A percentile compares a stretch with the other conserved stretches of the same genome.
Evolutionary conservation across 2,888 invertebrate species (phyloP).

Genomic region (Rosalia funebris): DNA sequence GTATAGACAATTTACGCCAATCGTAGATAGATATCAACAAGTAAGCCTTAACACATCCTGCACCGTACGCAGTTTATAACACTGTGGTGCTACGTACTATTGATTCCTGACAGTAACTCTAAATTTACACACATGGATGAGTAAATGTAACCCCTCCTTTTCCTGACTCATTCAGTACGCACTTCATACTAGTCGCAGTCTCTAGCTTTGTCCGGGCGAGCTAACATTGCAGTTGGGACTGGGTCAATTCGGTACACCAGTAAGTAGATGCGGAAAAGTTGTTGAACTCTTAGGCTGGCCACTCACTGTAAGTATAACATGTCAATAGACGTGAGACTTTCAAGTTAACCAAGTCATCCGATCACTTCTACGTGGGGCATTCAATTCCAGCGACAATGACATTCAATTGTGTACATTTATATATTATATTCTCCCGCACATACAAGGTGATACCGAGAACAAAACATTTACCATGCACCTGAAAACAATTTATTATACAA

Average conservation of each 20-base stretch:
- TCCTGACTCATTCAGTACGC: not conserved
- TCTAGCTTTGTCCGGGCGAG: not conserved
- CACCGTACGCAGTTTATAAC: not conserved
- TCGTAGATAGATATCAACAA: no score
- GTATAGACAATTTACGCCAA: not conserved
- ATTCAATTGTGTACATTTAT: no score
- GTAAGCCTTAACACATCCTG: not conserved
- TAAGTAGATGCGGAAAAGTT: constrained; percentile 5
- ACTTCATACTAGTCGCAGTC: not conserved
- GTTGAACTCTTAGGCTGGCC: not conserved
- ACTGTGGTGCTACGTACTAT: not conserved
- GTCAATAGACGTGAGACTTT: no score
- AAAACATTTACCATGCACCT: no score
- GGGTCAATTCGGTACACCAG: constrained; percentile 4
- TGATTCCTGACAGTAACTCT: not conserved
- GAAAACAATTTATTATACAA: no score
- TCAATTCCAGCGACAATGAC: no score
- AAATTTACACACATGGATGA: constrained; percentile 1
- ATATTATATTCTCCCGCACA: no score
- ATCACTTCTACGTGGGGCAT: no score
- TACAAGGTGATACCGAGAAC: no score
- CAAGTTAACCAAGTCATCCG: no score
- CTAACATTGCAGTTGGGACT: not conserved
- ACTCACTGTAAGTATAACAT: no score
- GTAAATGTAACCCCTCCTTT: constrained; percentile 11